Evolutionary conservation across 2,888 invertebrate genomes (phyloP).

Genomic region (Sarcophaga carnaria): DNA sequence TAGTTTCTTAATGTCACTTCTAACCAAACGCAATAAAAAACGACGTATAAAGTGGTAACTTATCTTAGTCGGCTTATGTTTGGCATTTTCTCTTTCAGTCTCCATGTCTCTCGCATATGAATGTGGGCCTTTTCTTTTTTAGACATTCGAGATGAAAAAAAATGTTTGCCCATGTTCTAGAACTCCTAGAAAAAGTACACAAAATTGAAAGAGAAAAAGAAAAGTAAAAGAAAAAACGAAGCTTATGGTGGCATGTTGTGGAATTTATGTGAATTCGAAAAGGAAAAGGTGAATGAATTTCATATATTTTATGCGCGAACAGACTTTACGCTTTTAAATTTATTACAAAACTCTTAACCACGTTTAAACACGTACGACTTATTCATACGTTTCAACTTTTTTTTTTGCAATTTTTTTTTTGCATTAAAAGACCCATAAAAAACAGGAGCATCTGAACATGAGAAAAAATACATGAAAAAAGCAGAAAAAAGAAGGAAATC

Average conservation of each 20-base stretch:
- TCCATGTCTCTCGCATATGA: background rate
- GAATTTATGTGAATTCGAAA: conserved; percentile 53
- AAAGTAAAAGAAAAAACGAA: background rate
- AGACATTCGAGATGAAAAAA: background rate
- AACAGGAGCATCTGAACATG: no score
- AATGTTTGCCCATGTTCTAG: no score
- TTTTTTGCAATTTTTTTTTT: background rate
- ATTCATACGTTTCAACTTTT: background rate
- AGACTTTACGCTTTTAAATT: conserved; percentile 56
- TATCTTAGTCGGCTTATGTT: conserved; percentile 43
- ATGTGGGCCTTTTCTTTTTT: conserved; percentile 3
- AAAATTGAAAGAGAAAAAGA: no score
- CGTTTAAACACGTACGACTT: conserved; percentile 19
- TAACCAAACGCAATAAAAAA: background rate
- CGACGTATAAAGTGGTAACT: background rate
- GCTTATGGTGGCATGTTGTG: conserved; percentile 38
- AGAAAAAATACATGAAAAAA: no score
- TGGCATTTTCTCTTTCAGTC: background rate
- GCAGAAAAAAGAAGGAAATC: no score
- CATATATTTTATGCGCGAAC: conserved; percentile 66
- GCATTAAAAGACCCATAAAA: no score
- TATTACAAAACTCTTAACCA: conserved; percentile 38
- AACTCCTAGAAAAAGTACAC: no score
- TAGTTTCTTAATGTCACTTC: no score
- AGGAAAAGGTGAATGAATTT: conserved; percentile 52